phyloP scores from a whole-genome alignment of 2,888 invertebrate genomes.

The Drosophila mercatorum region DNA sequence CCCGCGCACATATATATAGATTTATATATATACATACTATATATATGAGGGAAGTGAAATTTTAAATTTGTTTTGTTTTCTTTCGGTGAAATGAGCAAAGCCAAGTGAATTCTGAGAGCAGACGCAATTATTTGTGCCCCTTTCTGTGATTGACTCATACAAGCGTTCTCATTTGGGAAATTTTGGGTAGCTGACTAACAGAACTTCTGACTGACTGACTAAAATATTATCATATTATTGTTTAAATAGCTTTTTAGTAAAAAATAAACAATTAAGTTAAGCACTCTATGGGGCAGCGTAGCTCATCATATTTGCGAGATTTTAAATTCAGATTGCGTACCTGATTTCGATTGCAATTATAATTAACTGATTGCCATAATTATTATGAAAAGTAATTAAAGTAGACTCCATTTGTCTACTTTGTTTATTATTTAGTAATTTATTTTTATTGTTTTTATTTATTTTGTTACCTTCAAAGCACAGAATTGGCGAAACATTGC shows the following conservation, averaged over 20 bases:
- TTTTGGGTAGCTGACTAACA: slow-evolving; percentile 30
- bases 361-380: slow-evolving; percentile 4
- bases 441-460: not conserved
- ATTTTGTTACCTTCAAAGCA: not conserved
- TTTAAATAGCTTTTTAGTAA: slow-evolving; percentile 5
- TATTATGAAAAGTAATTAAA: not conserved
- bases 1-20: not conserved
- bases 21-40: not conserved
- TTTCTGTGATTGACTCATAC: slow-evolving; percentile 33
- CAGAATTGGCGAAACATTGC: not conserved
- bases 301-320: not conserved
- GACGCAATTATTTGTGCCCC: slow-evolving; percentile 17
- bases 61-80: slow-evolving; percentile 36
- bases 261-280: not conserved
- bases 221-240: slow-evolving; percentile 1
- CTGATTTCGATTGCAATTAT: not conserved
- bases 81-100: slow-evolving; percentile 17
- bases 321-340: not conserved
- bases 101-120: slow-evolving; percentile 26
- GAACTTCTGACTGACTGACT: not conserved
- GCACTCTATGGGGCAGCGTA: not conserved
- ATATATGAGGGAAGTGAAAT: slow-evolving; percentile 62
- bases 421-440: not conserved
- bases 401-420: not conserved
- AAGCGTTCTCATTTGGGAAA: not conserved